Evolutionary conservation across 1,140 invertebrate genomes (phyloP).

Genomic region (Myzus persicae): DNA sequence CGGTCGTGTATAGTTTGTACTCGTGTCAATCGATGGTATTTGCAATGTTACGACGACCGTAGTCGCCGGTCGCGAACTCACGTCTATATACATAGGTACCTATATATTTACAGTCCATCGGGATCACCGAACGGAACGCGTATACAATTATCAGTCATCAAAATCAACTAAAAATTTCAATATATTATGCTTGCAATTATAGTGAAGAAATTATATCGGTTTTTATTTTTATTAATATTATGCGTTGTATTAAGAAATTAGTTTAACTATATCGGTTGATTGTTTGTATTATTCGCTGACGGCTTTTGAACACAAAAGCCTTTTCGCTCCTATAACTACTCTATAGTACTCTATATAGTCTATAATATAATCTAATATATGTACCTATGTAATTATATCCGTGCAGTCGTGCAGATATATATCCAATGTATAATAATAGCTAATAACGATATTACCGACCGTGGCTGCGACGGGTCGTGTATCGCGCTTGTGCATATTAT

Average conservation of each 20-base stretch:
- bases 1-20: not conserved
- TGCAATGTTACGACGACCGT: not conserved
- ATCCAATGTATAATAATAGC: not conserved
- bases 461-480: not conserved
- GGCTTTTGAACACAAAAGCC: too few relatives aligned
- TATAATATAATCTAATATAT: too few relatives aligned
- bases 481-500: not conserved
- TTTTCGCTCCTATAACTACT: too few relatives aligned
- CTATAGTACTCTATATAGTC: too few relatives aligned
- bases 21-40: constrained; percentile 1
- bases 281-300: not conserved
- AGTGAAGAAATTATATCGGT: not conserved
- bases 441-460: not conserved
- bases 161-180: not conserved
- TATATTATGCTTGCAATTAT: not conserved
- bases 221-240: not conserved
- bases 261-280: not conserved
- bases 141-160: not conserved
- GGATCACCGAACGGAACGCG: not conserved
- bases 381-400: not conserved
- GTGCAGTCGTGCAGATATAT: not conserved
- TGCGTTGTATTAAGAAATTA: not conserved
- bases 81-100: not conserved
- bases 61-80: not conserved
- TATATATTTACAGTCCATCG: not conserved